A percentile compares a stretch with the other conserved stretches of the same genome.
Evolutionary conservation across 2,113 vertebrate species (phyloP).

Genomic region (Hippocampus zosterae): DNA sequence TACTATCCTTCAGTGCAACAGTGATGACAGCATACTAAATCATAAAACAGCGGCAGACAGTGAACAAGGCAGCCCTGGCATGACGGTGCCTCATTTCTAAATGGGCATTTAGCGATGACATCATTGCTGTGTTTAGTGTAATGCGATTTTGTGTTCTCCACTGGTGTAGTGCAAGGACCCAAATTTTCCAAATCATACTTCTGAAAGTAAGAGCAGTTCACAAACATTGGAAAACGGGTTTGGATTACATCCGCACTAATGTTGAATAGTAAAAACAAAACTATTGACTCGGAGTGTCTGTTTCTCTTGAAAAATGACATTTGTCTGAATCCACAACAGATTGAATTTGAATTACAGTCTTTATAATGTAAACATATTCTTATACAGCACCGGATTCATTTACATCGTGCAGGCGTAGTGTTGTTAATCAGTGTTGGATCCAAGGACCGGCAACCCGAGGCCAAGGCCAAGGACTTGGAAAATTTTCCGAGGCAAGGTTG

Average conservation of each 20-base stretch:
- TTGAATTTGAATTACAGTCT: neutral
- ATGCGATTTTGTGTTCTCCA: neutral
- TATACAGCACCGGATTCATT: neutral
- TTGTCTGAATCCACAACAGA: neutral
- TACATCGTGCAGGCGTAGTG: neutral
- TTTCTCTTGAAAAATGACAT: neutral
- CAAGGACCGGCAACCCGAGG: no score
- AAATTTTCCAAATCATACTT: conserved; percentile 1
- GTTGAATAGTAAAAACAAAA: neutral
- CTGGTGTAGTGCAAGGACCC: neutral
- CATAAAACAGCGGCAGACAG: neutral
- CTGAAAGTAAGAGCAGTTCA: neutral
- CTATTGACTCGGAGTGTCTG: neutral
- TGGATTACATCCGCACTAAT: neutral
- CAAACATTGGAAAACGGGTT: neutral
- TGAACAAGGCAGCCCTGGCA: neutral
- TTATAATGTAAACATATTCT: neutral
- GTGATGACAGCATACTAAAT: neutral
- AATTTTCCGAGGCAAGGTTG: no score
- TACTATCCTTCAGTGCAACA: neutral
- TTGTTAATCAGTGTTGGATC: no score
- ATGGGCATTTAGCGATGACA: conserved; percentile 1
- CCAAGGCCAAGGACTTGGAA: no score
- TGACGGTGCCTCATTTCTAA: neutral
- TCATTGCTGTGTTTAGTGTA: conserved; percentile 1